Evolutionary conservation across 2,888 invertebrate species (phyloP).

Genomic region (Drosophila tanythrix): DNA sequence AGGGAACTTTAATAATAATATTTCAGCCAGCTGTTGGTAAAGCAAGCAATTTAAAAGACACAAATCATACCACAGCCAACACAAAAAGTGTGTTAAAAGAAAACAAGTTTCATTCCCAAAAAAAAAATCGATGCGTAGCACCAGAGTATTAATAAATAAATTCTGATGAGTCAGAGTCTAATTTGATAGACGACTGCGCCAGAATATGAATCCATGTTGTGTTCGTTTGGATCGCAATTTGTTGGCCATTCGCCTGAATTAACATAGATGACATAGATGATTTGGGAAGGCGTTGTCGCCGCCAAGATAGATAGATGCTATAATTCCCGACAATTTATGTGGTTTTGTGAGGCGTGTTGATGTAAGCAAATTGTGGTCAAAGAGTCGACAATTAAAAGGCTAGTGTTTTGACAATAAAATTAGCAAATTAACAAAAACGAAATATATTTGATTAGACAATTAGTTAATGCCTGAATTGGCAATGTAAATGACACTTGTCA

Average conservation of each 20-base stretch:
- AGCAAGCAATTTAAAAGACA: slow-evolving; percentile 68
- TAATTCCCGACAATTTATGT: slow-evolving; percentile 27
- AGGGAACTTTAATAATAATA: slow-evolving; percentile 52
- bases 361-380: slow-evolving; percentile 25
- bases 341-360: slow-evolving; percentile 10
- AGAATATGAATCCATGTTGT: slow-evolving; percentile 24
- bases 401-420: slow-evolving; percentile 31
- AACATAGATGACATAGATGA: slow-evolving; percentile 52
- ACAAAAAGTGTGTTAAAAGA: slow-evolving; percentile 8
- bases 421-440: slow-evolving; percentile 40
- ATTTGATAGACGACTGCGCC: slow-evolving; percentile 33
- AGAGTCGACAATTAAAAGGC: slow-evolving; percentile 25
- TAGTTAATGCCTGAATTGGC: slow-evolving; percentile 63
- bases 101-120: slow-evolving; percentile 47
- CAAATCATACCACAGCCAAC: slow-evolving; percentile 57
- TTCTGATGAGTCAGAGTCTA: slow-evolving; percentile 56
- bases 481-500: slow-evolving; percentile 47
- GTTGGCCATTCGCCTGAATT: slow-evolving; percentile 41
- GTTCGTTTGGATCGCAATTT: slow-evolving; percentile 26
- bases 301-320: slow-evolving; percentile 6
- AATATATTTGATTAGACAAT: slow-evolving; percentile 68
- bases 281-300: slow-evolving; percentile 25
- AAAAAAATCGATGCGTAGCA: slow-evolving; percentile 23
- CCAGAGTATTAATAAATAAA: slow-evolving; percentile 32
- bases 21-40: slow-evolving; percentile 39